Conservation (phyloP, 2,888 invertebrate species). For the Tyria jacobaeae region DNA sequence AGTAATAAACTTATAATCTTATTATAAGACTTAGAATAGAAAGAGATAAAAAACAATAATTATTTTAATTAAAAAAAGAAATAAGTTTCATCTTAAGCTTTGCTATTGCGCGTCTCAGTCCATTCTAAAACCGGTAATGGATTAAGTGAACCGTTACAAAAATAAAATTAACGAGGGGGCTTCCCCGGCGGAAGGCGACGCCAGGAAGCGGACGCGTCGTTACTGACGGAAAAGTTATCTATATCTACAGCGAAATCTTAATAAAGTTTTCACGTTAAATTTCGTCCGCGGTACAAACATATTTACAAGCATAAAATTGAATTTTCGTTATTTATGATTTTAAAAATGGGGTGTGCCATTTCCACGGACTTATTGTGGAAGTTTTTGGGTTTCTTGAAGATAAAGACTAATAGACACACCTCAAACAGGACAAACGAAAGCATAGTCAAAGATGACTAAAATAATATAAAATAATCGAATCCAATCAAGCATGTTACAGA, state of each 20-base stretch:
- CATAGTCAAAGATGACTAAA: too few species aligned
- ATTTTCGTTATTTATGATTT: too few species aligned
- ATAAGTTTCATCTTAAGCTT: conserved; percentile 13
- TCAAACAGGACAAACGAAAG: too few species aligned
- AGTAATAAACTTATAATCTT: too few species aligned
- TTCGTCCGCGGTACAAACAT: conserved; percentile 47
- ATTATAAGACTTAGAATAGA: too few species aligned
- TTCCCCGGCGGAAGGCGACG: conserved; percentile 73
- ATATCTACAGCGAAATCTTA: conserved; percentile 72
- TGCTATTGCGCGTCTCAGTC: conserved; percentile 35
- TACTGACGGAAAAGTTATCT: conserved; percentile 73
- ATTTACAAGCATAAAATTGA: conserved; percentile 33
- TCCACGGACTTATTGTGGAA: too few species aligned
- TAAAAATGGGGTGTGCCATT: too few species aligned
- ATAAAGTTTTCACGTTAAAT: conserved; percentile 70
- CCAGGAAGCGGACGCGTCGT: conserved; percentile 73
- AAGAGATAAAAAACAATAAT: conserved; percentile 2
- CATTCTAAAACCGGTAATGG: conserved; percentile 65
- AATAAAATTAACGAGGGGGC: conserved; percentile 82
- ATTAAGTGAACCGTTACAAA: conserved; percentile 75
- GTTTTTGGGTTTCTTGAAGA: too few species aligned
- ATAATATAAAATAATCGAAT: too few species aligned
- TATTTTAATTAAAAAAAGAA: conserved; percentile 18
- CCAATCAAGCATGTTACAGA: too few species aligned
- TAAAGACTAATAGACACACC: too few species aligned